These are phyloP conservation scores for Microdon myrmicae DNA, from an alignment of 2,888 invertebrate genomes.

Conservation along the genomic window DNA sequence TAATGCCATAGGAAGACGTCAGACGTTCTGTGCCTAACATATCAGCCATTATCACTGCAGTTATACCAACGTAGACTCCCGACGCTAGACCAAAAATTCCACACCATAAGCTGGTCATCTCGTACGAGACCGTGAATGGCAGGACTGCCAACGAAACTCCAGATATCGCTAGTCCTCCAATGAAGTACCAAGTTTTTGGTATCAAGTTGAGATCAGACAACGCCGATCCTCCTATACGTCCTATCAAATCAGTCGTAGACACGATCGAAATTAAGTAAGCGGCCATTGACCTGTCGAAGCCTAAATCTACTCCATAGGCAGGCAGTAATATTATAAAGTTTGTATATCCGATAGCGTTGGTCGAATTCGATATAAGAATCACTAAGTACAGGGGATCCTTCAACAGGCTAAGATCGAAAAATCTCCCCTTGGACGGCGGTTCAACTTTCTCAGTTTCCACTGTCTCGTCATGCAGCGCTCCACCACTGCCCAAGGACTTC, in stretches of 20 bases:
- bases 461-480: slow-evolving; percentile 51
- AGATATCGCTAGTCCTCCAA: slow-evolving; percentile 80
- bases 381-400: slow-evolving; percentile 84
- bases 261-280: slow-evolving; percentile 83
- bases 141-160: slow-evolving; percentile 79
- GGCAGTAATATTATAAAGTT: slow-evolving; percentile 87
- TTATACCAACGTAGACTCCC: slow-evolving; percentile 86
- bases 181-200: slow-evolving; percentile 85
- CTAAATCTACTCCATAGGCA: slow-evolving; percentile 77
- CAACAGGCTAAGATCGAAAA: slow-evolving; percentile 79
- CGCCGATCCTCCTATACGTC: slow-evolving; percentile 86
- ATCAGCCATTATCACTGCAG: slow-evolving; percentile 88
- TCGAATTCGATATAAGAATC: slow-evolving; percentile 84
- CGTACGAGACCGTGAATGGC: slow-evolving; percentile 76
- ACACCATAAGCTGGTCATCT: slow-evolving; percentile 75
- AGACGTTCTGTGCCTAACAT: slow-evolving; percentile 85
- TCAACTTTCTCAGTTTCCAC: slow-evolving; percentile 55
- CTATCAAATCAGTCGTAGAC: slow-evolving; percentile 82
- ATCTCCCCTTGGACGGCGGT: slow-evolving; percentile 64
- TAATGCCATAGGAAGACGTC: slow-evolving; percentile 87
- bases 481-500: slow-evolving; percentile 73
- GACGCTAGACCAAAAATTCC: slow-evolving; percentile 84
- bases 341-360: slow-evolving; percentile 87
- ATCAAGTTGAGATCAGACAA: slow-evolving; percentile 80
- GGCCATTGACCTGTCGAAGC: slow-evolving; percentile 77